Base-by-base conservation (phyloP, 2,113 vertebrate species). In the Lates calcarifer region DNA sequence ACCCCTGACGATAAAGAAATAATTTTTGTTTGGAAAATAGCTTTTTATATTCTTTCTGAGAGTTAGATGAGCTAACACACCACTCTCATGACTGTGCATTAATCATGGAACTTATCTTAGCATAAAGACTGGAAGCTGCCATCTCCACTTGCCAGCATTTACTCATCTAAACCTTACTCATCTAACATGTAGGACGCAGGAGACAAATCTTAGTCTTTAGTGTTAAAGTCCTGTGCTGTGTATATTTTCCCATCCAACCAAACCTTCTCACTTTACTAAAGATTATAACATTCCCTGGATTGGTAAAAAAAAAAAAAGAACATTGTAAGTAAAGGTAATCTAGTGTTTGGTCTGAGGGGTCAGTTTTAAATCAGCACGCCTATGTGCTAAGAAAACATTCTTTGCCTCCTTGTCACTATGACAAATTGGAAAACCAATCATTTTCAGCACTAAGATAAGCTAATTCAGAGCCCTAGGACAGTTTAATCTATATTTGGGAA, bases 401-500 rank as follows among this genome's bases (percentile, higher is more conserved):
- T 31, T 22, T 57, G 15, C 51, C 24, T 58, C 10, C 29, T 66
- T 76, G 37, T 70, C 24, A 15, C n/a, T 31, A 18, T 76, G 53
- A 77, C 47, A 47, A 56, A 75, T 71, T 57, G 8, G 7, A 60
- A 74, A 82, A 69, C 5, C 31, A 65, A 45, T 77, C 2, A 47
- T 76, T 72, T 63, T 9, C 26, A n/a, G 55, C 71, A 20, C 33
- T 29, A 11, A 26, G 18, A 75, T 77, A 24, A 81, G 77, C 39
- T 64, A 49, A 65, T 75, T 63, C 17, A 0, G 28, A 26, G 70
- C 12, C 39, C 2, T 31, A 3, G 13, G 28, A 47, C 53, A 41
- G 41, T 77, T 85, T 17, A 66, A 78, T 85, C 72, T 71, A 51
- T 83, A 77, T 82, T 65, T 84, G 53, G 28, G 47, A 22, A 79